Evolutionary conservation across 1,140 invertebrate genomes (phyloP).

Genomic region (Megalonaias nervosa): DNA sequence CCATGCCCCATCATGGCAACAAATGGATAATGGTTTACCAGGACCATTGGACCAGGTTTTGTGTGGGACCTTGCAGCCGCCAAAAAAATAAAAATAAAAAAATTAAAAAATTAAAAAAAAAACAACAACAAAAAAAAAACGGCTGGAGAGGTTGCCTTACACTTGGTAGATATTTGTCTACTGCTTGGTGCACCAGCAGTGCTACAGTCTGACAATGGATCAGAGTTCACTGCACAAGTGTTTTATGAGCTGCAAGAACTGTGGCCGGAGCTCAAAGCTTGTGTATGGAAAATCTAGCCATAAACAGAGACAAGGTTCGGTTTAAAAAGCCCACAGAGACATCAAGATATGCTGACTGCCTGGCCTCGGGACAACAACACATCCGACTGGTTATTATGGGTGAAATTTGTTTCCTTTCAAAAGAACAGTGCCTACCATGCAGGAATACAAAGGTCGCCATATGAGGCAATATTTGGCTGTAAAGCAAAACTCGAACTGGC

Average conservation of each 20-base stretch:
- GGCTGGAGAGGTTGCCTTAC: not conserved
- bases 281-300: constrained; percentile 49
- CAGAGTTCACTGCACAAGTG: constrained; percentile 43
- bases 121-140: no score
- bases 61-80: no score
- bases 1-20: not conserved
- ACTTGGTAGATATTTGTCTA: no score
- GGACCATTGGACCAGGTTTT: constrained; percentile 3
- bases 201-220: constrained; percentile 13
- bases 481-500: no score
- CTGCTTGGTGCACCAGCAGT: no score
- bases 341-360: constrained; percentile 38
- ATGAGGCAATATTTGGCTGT: no score
- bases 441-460: no score
- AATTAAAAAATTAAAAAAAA: no score
- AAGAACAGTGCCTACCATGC: no score
- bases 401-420: no score
- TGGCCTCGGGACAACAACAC: constrained; percentile 45
- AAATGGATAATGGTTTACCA: constrained; percentile 18
- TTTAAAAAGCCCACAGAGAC: constrained; percentile 46
- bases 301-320: constrained; percentile 44
- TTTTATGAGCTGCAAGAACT: constrained; percentile 39
- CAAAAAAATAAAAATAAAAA: no score
- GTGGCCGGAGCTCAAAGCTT: constrained; percentile 38
- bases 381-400: constrained; percentile 22